Evolutionary conservation across 1,140 invertebrate genomes (phyloP), one percentile per base, ranked within the genome.

Genomic region (Whitmania pigra): DNA sequence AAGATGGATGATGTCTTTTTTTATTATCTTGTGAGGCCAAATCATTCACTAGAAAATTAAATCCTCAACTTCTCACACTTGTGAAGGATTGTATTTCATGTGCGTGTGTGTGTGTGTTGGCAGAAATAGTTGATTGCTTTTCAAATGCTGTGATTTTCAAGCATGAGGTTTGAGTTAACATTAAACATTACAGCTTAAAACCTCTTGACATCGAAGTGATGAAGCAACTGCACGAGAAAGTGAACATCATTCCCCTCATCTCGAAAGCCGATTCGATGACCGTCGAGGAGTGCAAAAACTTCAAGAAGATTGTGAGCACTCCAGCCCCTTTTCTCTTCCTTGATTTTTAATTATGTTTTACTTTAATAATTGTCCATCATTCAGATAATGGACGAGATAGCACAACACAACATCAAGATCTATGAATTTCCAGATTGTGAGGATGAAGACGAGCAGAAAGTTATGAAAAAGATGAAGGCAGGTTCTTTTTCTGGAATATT

Each of bases 231-330:
- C 94, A 97, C 77, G 93, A 98, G 80, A 97, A 95, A 87, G 82
- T 82, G 20, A 99, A 99, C 82, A 94, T 99, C 77, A 93, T 99
- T 80, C 97, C 97, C 69, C 88, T 99, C 68, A 94, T 99, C 80
- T 94, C 95, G 49, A 99, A 99, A 85, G 94, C 96, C n/a, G 97
- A 99, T 80, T 98, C 96, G 6, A 88, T 99, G 86, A 98, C 94
- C 67, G 91, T 93, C 0, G 94, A 98, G 78, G 97, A 99, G 82
- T 92, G 94, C 82, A 85, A 87, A 76, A 87, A 91, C 77, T 98
- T 99, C 79, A 99, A 99, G 83, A 94, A 96, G 77, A 82, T 79
- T 22, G 80, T 81, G 54, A 27, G 71, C 53, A 18, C 6, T 11
- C 5, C 22, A 31, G 18, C 13, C 57, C 57, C 9, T 25, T 63